phyloP scores from a whole-genome alignment of 2,797 vertebrate genomes.

The Enteromius unitaeniatus region DNA sequence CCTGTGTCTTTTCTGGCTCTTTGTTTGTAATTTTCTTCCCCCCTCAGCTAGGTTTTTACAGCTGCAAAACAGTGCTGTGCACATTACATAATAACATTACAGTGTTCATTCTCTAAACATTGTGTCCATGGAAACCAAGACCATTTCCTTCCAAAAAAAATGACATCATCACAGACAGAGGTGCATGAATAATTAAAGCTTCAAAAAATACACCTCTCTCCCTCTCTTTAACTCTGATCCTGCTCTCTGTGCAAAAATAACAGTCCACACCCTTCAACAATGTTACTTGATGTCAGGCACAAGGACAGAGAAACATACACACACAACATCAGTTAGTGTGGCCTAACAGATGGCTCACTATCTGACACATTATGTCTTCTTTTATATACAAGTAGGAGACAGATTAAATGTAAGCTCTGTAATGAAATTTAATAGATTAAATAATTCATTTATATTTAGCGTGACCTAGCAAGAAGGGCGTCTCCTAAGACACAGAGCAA shows the following conservation, averaged over 20 bases:
- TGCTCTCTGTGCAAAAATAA: constrained; percentile 51
- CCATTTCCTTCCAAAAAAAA: constrained; percentile 40
- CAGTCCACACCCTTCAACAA: constrained; percentile 46
- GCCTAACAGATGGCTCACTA: neutral
- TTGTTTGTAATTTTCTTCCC: neutral
- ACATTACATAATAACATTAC: constrained; percentile 34
- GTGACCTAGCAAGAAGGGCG: neutral
- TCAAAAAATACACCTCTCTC: neutral
- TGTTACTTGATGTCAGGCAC: constrained; percentile 44
- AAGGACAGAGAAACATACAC: constrained; percentile 14
- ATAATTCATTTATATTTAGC: neutral
- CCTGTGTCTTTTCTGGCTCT: neutral
- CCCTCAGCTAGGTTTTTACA: neutral
- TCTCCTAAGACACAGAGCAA: constrained; percentile 11
- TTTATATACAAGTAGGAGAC: neutral
- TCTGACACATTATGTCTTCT: neutral
- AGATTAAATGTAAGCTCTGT: neutral
- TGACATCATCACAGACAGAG: constrained; percentile 36
- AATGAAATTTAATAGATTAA: neutral
- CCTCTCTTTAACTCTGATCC: neutral
- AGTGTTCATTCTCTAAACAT: constrained; percentile 21
- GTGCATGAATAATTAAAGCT: constrained; percentile 17
- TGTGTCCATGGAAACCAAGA: constrained; percentile 46
- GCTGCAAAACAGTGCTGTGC: constrained; percentile 10
- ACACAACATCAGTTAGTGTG: neutral